Base-by-base conservation (phyloP, 2,888 invertebrate genomes). In the Meganola albula region DNA sequence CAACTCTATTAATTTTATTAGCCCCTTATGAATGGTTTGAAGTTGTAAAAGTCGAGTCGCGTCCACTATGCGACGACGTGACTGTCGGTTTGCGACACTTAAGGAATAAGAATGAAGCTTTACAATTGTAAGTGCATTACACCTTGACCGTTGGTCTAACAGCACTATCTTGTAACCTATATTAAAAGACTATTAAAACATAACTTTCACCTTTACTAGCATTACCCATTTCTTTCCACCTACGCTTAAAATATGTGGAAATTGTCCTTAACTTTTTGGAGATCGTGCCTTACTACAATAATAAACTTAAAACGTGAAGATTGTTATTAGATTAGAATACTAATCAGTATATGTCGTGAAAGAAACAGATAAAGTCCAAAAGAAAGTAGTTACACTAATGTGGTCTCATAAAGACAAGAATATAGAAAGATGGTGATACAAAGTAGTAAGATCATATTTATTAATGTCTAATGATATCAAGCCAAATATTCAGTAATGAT, bases 91-190 rank as follows among this genome's bases (percentile, higher is more conserved):
- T 44, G 41, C 28, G 43, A 45, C 50, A 48, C 52, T 47, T 46
- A 41, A 50, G 53, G 79, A 78, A 78, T 80, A 64, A 55, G 59
- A 73, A 76, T 69, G 58, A 61, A 58, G 48, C 63, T 65, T 63
- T 60, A 72, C 60, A 58, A 58, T 58, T 54, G 53, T 40, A 42
- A 40, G 40, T 44, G 43, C 40, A 33, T 47, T 48, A 40, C 26
- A 55, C 44, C 48, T 48, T 54, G 54, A 57, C 53, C 52, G 57
- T 53, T 49, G 34, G 40, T 41, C n/a, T n/a, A n/a, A n/a, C n/a
- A n/a, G n/a, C n/a, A n/a, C n/a, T n/a, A n/a, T n/a, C n/a, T n/a
- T 40, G 18, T 25, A 37, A 40, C 37, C 40, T 38, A 52, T 18
- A 41, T 53, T 43, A 34, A 30, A 24, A 31, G 32, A 10, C 1